Percentiles rank a stretch among this genome's conserved stretches.
These are phyloP conservation scores for Phthorimaea operculella DNA, from an alignment of 1,140 invertebrate genomes.

Conservation along the genomic window DNA sequence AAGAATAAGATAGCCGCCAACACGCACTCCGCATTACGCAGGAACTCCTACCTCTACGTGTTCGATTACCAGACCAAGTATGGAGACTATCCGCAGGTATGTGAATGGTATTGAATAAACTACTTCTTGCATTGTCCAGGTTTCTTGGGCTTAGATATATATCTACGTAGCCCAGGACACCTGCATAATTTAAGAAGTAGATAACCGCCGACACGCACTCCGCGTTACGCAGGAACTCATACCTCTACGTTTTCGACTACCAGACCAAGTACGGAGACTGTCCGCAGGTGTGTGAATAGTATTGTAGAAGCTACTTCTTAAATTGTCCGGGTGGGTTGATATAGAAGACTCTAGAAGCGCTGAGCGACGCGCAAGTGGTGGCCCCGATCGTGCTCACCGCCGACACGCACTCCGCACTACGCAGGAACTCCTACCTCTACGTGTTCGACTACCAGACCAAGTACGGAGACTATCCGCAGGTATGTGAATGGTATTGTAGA, in stretches of 20 bases:
- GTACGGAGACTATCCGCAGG: constrained; percentile 89
- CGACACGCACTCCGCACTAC: constrained; percentile 88
- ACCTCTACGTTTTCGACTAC: constrained; percentile 95
- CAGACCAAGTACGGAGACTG: constrained; percentile 92
- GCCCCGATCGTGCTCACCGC: constrained; percentile 92
- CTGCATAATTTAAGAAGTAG: no score
- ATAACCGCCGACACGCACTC: constrained; percentile 94
- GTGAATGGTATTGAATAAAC: no score
- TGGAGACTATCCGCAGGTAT: no score
- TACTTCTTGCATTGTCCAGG: no score
- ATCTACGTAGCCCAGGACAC: no score
- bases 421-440: constrained; percentile 88
- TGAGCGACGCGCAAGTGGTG: constrained; percentile 93
- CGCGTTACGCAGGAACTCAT: constrained; percentile 82
- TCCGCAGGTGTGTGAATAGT: constrained; percentile 76
- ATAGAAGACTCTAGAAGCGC: constrained; percentile 92
- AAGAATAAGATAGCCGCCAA: constrained; percentile 94
- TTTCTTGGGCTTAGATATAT: no score
- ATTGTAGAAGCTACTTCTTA: no score
- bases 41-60: no score
- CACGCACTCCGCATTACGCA: constrained; percentile 82
- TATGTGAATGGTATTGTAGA: constrained; percentile 52
- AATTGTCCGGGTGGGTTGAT: no score
- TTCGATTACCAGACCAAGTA: no score
- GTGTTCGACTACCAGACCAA: constrained; percentile 96